phyloP scores from a whole-genome alignment of 2,113 vertebrate species.

The Rhinolophus sinicus region DNA sequence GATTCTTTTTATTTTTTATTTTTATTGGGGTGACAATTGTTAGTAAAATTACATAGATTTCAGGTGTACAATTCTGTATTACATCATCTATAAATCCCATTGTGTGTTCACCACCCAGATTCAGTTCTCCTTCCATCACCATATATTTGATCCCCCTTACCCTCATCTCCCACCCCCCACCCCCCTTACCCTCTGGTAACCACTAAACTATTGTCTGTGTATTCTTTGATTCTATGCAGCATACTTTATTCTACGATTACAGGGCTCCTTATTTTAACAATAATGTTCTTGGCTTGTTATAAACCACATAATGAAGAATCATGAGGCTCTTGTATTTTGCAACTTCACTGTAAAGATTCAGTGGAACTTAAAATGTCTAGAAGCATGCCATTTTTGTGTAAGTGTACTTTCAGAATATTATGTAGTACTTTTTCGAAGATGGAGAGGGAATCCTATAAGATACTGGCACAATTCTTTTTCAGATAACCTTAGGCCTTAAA shows the following conservation, averaged over 20 bases:
- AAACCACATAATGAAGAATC: constrained; percentile 1
- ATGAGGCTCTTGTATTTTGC: constrained; percentile 17
- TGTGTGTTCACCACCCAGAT: too few relatives aligned
- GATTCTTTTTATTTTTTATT: too few relatives aligned
- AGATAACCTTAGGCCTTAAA: neutral
- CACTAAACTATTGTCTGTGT: too few relatives aligned
- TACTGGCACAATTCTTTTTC: neutral
- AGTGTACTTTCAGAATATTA: neutral
- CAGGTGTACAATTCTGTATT: too few relatives aligned
- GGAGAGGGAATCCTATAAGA: neutral
- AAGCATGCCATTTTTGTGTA: neutral
- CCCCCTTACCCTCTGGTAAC: too few relatives aligned
- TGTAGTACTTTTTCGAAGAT: neutral
- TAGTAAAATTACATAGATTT: too few relatives aligned
- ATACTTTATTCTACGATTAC: neutral
- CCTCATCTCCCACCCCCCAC: too few relatives aligned
- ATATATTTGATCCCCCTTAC: too few relatives aligned
- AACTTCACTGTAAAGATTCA: constrained; percentile 28
- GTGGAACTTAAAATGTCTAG: neutral
- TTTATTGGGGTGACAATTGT: too few relatives aligned
- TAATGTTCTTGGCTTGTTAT: neutral
- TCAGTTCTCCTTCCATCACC: too few relatives aligned
- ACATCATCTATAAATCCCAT: too few relatives aligned
- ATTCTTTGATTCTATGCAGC: neutral
- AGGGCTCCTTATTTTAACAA: neutral